These are phyloP conservation scores for Zophobas atratus DNA, from an alignment of 1,140 invertebrate genomes.

Conservation along the genomic window DNA sequence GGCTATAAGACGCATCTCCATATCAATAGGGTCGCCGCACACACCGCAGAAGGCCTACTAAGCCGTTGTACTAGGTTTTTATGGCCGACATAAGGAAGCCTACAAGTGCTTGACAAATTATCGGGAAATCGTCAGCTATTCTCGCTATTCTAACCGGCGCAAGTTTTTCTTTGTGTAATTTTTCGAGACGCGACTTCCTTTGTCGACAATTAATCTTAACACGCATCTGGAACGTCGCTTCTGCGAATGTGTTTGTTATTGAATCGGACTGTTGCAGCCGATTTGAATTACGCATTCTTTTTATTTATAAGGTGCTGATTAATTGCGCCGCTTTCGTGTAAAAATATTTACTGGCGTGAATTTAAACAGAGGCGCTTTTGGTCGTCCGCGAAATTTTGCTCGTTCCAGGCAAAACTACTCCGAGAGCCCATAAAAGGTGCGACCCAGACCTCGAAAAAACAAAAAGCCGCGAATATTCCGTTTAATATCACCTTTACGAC, in stretches of 20 bases:
- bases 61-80: conserved; percentile 40
- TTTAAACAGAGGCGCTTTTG: conserved; percentile 9
- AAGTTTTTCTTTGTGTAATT: conserved; percentile 15
- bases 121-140: conserved; percentile 33
- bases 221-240: conserved; percentile 30
- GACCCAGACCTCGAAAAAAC: no score
- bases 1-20: conserved; percentile 39
- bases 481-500: background rate
- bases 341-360: conserved; percentile 21
- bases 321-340: background rate
- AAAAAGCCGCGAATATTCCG: no score
- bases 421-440: no score
- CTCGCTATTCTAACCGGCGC: conserved; percentile 1
- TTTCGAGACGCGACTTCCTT: conserved; percentile 24
- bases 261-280: background rate
- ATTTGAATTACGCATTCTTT: conserved; percentile 9
- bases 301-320: conserved; percentile 6
- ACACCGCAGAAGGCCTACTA: conserved; percentile 40
- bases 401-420: no score
- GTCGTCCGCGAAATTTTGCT: background rate
- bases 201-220: conserved; percentile 27
- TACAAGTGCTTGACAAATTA: conserved; percentile 43
- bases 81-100: conserved; percentile 37
- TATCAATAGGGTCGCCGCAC: conserved; percentile 42
- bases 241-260: conserved; percentile 29